Base-by-base conservation (phyloP, 1,140 invertebrate genomes). In the Drosophila hydei region DNA sequence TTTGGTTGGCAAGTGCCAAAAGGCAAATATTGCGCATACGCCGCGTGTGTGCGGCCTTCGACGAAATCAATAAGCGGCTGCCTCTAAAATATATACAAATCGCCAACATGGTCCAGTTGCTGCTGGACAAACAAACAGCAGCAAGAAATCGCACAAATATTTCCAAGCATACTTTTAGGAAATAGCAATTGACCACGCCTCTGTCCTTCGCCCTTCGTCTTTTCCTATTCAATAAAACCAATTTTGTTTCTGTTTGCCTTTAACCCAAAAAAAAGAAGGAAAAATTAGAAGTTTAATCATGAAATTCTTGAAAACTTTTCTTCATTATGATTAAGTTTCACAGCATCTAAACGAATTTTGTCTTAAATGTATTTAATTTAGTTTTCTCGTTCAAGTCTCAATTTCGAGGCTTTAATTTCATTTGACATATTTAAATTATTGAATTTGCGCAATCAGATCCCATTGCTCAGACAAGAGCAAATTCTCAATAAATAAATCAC, bases 21-120 rank as follows among this genome's bases (percentile, higher is more conserved):
- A 75, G 75, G 72, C 75, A 77, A 75, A 77, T 75, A 77, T 75
- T 75, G 75, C 67, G 75, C 75, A 77, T 77, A 75, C 72, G 75
- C 67, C 69, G 61, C 60, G 72, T 75, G 48, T 51, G 48, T 36
- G 21, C 38, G 68, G 75, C 68, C 75, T 75, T 72, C 67, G 60
- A 58, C 42, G 62, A 68, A 78, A 78, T 76, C 72, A 78, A 78
- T 78, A 78, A 75, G 68, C 51, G 36, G 38, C 42, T 50, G 71
- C 64, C 58, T 63, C 67, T 33, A 70, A 70, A 68, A 61, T 61
- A 69, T 40, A 61, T 43, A 61, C 45, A 69, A 42, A 33, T 36
- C 25, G 36, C 47, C 43, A 21, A n/a, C 1, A 43, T 58, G 14
- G 21, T 52, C 33, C 47, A 52, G 47, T 52, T 38, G 48, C 51